phyloP scores from a whole-genome alignment of 2,113 vertebrate genomes.

The Hiodon tergisus region DNA sequence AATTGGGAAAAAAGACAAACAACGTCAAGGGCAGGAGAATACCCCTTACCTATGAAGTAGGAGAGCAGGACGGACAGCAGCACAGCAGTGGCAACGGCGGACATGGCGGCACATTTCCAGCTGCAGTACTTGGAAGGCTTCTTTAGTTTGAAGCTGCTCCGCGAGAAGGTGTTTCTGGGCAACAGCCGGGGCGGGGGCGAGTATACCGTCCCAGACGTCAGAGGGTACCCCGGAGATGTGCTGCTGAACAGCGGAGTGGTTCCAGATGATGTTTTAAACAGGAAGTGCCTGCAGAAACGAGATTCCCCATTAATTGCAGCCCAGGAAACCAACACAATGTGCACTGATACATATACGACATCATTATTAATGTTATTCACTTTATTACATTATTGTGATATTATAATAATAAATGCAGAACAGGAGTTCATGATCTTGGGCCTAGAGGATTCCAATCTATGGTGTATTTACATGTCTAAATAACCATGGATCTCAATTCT shows the following conservation, averaged over 20 bases:
- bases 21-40: background rate
- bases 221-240: constrained; percentile 79
- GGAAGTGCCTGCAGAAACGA: constrained; percentile 69
- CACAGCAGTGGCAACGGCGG: constrained; percentile 73
- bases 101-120: constrained; percentile 85
- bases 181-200: constrained; percentile 81
- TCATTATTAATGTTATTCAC: too few relatives aligned
- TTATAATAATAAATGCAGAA: too few relatives aligned
- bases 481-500: too few relatives aligned
- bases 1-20: too few relatives aligned
- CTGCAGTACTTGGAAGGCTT: constrained; percentile 87
- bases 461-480: too few relatives aligned
- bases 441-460: too few relatives aligned
- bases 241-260: constrained; percentile 85
- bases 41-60: constrained; percentile 79
- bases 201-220: constrained; percentile 84
- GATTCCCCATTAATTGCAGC: background rate
- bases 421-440: too few relatives aligned
- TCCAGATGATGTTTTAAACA: constrained; percentile 85
- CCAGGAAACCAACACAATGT: too few relatives aligned
- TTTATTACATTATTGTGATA: too few relatives aligned
- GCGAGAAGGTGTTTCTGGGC: constrained; percentile 82
- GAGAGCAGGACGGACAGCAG: constrained; percentile 77
- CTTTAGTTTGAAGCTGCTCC: constrained; percentile 87
- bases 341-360: too few relatives aligned